Base-by-base conservation (phyloP, 1,140 invertebrate species). In the Sarcophaga peregrina region DNA sequence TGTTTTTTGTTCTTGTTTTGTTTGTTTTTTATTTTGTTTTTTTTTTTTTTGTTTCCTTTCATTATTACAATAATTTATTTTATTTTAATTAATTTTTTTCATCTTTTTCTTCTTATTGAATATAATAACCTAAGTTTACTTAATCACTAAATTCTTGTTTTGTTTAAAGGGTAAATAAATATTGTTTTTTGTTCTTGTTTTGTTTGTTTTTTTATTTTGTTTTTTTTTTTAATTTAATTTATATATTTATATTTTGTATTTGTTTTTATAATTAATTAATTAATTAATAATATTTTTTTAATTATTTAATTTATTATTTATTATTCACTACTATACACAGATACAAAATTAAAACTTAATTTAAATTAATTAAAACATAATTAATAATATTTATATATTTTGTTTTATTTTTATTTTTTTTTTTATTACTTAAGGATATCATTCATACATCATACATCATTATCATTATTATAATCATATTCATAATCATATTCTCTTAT, bases 301-400 rank as follows among this genome's bases (percentile, higher is more conserved):
- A 74, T 25, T 80, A 80, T 46, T 47, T 47, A 80, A n/a, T 47
- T 48, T 45, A 37, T 54, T 58, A 80, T 20, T 54, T 80, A 80
- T 46, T 81, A 81, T 81, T 81, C 54, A 81, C 80, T 81, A 81
- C 80, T 81, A 37, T 81, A 81, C 80, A 81, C 52, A 68, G n/a
- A 62, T 81, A 81, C 20, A 81, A 76, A 81, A 81, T 68, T 78
- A 78, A 78, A 74, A 45, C 15, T 25, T 37, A 52, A 52, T 10
- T 10, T 52, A 68, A 68, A n/a, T 68, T 68, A 68, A 68, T 9
- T 15, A n/a, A 68, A 68, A 68, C 17, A 76, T n/a, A 76, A 47
- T 46, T 25, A 15, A 76, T 47, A 78, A 48, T 76, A 17, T 72
- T 73, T 15, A 17, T 4, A 45, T 25, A 4, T 73, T 25, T 37